These are phyloP conservation scores for Andrena hattorfiana DNA, from an alignment of 2,888 invertebrate genomes.

Conservation along the genomic window DNA sequence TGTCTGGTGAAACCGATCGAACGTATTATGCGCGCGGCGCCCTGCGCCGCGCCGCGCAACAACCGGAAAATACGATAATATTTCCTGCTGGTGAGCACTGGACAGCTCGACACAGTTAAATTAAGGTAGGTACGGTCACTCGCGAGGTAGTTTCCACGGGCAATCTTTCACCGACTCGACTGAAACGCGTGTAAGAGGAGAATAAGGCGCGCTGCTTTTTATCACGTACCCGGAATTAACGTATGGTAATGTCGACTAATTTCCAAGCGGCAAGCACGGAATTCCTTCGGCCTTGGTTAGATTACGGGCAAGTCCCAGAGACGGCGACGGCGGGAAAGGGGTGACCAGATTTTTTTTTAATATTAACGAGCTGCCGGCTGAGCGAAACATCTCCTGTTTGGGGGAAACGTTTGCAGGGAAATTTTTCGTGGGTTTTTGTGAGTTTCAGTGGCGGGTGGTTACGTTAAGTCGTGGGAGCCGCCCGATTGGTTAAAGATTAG, in stretches of 20 bases:
- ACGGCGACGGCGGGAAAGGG: background rate
- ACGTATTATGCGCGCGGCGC: background rate
- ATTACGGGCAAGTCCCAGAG: slow-evolving; percentile 4
- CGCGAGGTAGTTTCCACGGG: background rate
- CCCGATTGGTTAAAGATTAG: background rate
- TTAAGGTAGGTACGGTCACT: background rate
- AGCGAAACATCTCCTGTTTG: background rate
- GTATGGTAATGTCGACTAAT: slow-evolving; percentile 36
- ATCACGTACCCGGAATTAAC: background rate
- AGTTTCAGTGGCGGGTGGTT: no score
- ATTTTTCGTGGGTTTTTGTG: no score
- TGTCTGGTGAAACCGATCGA: background rate
- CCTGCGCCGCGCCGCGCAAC: background rate
- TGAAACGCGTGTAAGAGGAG: background rate
- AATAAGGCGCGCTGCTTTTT: slow-evolving; percentile 15
- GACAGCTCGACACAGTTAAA: slow-evolving; percentile 9
- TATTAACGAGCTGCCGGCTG: background rate
- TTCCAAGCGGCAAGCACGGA: slow-evolving; percentile 11
- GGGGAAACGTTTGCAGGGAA: background rate
- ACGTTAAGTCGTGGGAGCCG: no score
- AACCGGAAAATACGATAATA: slow-evolving; percentile 7
- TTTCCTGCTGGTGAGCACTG: background rate
- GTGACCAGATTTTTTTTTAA: background rate
- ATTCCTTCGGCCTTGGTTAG: background rate
- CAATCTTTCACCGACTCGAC: background rate